Evolutionary conservation across 2,797 vertebrate genomes (phyloP), one percentile per base, ranked within the genome.

Genomic region (Sus cebifrons): DNA sequence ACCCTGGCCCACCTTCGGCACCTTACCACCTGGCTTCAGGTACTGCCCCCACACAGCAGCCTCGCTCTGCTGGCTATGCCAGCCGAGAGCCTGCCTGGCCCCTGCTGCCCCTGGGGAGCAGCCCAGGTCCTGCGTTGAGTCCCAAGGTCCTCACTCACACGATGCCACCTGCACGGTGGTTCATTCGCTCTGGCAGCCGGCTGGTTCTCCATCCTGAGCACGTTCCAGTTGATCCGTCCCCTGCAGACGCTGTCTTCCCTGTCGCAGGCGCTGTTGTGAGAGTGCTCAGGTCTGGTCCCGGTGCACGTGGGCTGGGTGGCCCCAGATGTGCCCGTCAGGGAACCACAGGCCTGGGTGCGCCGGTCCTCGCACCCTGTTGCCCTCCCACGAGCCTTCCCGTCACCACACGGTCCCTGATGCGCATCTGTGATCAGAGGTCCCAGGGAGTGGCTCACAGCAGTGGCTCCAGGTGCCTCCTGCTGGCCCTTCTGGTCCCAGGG

Each of bases 351-450:
- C 2, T 21, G 70, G 67, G 15, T 3, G 13, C 1, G 13, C 12
- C 21, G 6, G 20, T 27, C 71, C 67, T 78, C 11, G 2, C 60
- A 9, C 23, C 44, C 17, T 0, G 0, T 13, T 23, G 6, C 52
- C 58, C 4, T 16, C 23, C 25, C 1, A 0, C 44, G 10, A 20
- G 10, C n/a, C 58, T 58, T 44, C 14, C 13, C 11, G 70, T 74
- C 36, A 5, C 49, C 1, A 4, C 2, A 2, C 20, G 52, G 62
- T 52, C 17, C 60, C 54, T 6, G 60, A 21, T 0, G 1, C 2
- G 0, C 0, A 0, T 70, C 8, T 2, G 58, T 23, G 44, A 21
- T 1, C 0, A 0, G 40, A 54, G 6, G 23, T 15, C 29, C n/a
- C 54, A 0, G 1, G 3, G 52, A 4, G 4, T 20, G 29, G 60